Evolutionary conservation across 2,113 vertebrate species (phyloP).

Genomic region (Fukomys damarensis): DNA sequence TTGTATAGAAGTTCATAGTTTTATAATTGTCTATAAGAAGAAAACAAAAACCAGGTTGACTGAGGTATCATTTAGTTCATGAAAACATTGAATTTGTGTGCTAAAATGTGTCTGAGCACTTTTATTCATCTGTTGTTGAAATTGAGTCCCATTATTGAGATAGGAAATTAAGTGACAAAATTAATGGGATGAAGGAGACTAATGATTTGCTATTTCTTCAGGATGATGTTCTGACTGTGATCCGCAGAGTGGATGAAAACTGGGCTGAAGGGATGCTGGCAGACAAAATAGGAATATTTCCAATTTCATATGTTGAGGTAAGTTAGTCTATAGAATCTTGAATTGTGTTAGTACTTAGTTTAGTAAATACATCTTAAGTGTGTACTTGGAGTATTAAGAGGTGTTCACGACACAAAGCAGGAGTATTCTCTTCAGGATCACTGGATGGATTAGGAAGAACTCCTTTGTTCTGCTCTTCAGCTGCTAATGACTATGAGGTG

Average conservation of each 20-base stretch:
- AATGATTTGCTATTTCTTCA: constrained; percentile 84
- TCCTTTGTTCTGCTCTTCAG: background rate
- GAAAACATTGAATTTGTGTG: background rate
- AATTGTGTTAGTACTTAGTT: background rate
- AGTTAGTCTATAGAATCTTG: constrained; percentile 74
- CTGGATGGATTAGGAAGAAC: background rate
- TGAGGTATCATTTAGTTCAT: background rate
- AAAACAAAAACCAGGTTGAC: background rate
- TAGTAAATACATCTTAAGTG: background rate
- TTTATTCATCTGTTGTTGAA: background rate
- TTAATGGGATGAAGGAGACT: constrained; percentile 67
- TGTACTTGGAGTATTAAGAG: background rate
- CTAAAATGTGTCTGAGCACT: accelerated
- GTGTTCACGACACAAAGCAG: background rate
- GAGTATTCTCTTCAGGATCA: background rate
- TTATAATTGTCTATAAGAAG: background rate
- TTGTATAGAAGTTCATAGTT: background rate
- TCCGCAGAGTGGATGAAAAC: constrained; percentile 98
- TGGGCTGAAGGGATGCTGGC: constrained; percentile 99
- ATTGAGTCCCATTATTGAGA: background rate
- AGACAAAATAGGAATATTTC: constrained; percentile 99
- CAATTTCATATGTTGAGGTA: constrained; percentile 99
- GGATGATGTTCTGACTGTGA: constrained; percentile 98
- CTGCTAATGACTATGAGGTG: background rate
- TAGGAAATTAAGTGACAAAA: constrained; percentile 53